Percentiles rank a stretch among this genome's conserved stretches.
These are phyloP conservation scores for Polyodon spathula DNA, from an alignment of 2,113 vertebrate genomes.

Conservation along the genomic window DNA sequence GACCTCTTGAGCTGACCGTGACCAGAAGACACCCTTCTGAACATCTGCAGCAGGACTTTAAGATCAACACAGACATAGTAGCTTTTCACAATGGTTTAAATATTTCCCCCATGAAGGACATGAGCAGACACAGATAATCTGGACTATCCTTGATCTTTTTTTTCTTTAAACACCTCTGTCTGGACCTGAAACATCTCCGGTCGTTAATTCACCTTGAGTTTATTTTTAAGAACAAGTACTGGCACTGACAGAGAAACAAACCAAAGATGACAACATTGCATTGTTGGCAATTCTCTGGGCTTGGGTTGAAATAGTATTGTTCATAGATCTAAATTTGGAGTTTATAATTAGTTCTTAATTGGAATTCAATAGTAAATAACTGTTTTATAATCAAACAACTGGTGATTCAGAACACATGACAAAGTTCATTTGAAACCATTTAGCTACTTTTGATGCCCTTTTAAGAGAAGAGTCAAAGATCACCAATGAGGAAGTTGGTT, in stretches of 20 bases:
- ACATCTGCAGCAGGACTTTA: conserved; percentile 41
- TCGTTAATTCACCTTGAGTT: conserved; percentile 63
- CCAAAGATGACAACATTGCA: neutral
- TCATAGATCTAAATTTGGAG: too few species aligned
- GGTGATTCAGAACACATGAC: neutral
- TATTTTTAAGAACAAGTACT: conserved; percentile 42
- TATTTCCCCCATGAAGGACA: conserved; percentile 45
- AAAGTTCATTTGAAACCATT: neutral
- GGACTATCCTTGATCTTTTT: conserved; percentile 53
- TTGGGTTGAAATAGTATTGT: neutral
- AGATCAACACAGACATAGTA: conserved; percentile 21
- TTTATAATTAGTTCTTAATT: too few species aligned
- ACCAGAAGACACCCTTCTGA: conserved; percentile 30
- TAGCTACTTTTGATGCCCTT: conserved; percentile 14
- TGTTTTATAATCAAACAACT: neutral
- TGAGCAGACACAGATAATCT: conserved; percentile 39
- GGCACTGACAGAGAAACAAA: neutral
- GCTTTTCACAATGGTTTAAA: conserved; percentile 27
- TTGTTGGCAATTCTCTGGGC: neutral
- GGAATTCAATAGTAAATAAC: too few species aligned
- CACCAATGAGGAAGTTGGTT: conserved; percentile 25
- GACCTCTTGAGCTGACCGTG: conserved; percentile 46
- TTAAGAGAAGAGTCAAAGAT: conserved; percentile 22
- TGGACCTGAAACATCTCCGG: conserved; percentile 33
- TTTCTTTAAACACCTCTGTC: conserved; percentile 45